Conservation (phyloP, 2,797 vertebrate species). For the Diglossa cyanea region DNA sequence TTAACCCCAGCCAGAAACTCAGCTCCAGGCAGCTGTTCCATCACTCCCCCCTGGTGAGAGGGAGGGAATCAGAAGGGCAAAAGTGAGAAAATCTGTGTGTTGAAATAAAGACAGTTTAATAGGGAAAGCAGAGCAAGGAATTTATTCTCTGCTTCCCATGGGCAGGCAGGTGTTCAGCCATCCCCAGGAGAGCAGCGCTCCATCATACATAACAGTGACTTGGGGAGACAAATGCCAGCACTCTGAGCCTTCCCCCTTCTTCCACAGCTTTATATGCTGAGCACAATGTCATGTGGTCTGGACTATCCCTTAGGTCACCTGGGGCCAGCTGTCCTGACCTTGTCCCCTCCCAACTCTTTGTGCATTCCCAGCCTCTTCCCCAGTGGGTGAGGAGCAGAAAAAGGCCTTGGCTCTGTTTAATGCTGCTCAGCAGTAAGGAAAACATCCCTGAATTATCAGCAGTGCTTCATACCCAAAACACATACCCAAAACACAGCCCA, state of each 20-base stretch:
- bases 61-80: neutral
- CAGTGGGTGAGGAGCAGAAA: neutral
- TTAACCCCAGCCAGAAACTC: neutral
- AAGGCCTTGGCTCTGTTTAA: neutral
- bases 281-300: neutral
- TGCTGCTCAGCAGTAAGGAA: neutral
- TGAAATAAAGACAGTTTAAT: neutral
- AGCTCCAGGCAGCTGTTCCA: neutral
- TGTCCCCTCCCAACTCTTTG: neutral
- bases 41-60: neutral
- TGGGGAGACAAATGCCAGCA: neutral
- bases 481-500: neutral
- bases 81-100: neutral
- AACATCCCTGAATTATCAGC: neutral
- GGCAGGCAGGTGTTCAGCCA: neutral
- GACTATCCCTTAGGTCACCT: neutral
- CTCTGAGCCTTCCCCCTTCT: neutral
- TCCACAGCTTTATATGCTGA: neutral
- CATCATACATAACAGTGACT: rapidly evolving
- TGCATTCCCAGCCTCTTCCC: neutral
- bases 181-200: neutral
- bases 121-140: neutral
- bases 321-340: neutral
- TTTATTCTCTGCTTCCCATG: neutral
- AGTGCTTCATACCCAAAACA: neutral